Evolutionary conservation across 2,797 vertebrate species (phyloP), one percentile per base, ranked within the genome.

Genomic region (Coilia nasus): DNA sequence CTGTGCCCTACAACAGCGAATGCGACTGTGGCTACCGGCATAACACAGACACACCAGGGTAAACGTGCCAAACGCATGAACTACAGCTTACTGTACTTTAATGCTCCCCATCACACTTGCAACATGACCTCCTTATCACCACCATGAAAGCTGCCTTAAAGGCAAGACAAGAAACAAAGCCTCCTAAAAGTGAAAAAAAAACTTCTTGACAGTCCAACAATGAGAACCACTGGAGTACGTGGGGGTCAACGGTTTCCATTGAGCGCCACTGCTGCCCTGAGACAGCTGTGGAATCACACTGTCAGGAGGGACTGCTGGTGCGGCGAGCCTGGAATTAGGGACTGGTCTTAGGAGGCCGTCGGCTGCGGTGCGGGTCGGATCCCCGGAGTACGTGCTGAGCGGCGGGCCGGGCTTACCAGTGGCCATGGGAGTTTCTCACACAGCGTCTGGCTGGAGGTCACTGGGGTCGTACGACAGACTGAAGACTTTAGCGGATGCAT

Each of bases 161-260:
- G 67, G 28, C 67, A 31, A 7, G 28, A 41, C 28, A 41, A 75
- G 1, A 75, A 25, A 64, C 60, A 64, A 64, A 23, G 23, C n/a
- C n/a, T 64, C n/a, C 25, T 23, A 9, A 11, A 35, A 71, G n/a
- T n/a, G n/a, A 35, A 3, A 54, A 54, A 1, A 54, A 54, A 54
- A 54, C 50, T 10, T 3, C 67, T 25, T 75, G 31, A 15, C 28
- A 35, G 28, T 35, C 67, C 31, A 67, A 17, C 15, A 54, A 56
- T 25, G 56, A 67, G 31, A 87, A 64, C 82, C 35, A 81, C 28
- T 31, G 25, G 28, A 31, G 85, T 21, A 84, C 50, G 81, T 9
- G 56, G 23, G 84, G 85, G 88, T 88, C 87, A 82, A 21, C 31
- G 46, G 82, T 83, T 80, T 85, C 56, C 31, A 71, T 75, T 54